phyloP scores from a whole-genome alignment of 2,797 vertebrate genomes.

The Arremon brunneinucha region DNA sequence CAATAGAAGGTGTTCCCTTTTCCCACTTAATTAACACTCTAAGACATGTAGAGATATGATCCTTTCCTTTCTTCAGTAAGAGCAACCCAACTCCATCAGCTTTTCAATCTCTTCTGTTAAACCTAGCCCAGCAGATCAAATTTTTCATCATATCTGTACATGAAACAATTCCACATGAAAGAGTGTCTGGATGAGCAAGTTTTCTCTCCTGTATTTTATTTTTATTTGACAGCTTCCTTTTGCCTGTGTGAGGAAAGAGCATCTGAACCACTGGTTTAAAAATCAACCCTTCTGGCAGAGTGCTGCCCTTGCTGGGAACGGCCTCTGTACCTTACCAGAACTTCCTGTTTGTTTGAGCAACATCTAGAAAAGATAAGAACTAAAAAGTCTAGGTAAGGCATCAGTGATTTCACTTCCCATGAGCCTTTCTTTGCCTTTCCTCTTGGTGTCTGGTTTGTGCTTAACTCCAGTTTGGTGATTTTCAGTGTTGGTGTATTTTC shows the following conservation, averaged over 20 bases:
- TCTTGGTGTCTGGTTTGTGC: not conserved
- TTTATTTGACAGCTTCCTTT: not conserved
- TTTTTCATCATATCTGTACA: not conserved
- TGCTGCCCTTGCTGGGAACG: not conserved
- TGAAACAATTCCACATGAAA: not conserved
- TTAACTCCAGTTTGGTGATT: not conserved
- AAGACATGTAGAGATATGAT: not conserved
- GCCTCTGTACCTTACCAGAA: not conserved
- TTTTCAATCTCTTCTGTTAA: not conserved
- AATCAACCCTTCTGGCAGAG: not conserved
- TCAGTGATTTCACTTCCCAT: not conserved
- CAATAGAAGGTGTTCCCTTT: not conserved
- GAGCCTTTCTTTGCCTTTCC: not conserved
- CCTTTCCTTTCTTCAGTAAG: not conserved
- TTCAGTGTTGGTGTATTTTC: not conserved
- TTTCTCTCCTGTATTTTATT: not conserved
- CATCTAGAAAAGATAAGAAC: not conserved
- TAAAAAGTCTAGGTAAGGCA: not conserved
- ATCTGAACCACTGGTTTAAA: slow-evolving; percentile 9
- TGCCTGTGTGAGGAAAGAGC: not conserved
- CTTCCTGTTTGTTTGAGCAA: slow-evolving; percentile 17
- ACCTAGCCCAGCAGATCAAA: not conserved
- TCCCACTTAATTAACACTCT: not conserved
- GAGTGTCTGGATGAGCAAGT: not conserved
- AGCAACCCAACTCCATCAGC: not conserved